Evolutionary conservation across 2,797 vertebrate genomes (phyloP).

Genomic region (Meriones psammophilus): DNA sequence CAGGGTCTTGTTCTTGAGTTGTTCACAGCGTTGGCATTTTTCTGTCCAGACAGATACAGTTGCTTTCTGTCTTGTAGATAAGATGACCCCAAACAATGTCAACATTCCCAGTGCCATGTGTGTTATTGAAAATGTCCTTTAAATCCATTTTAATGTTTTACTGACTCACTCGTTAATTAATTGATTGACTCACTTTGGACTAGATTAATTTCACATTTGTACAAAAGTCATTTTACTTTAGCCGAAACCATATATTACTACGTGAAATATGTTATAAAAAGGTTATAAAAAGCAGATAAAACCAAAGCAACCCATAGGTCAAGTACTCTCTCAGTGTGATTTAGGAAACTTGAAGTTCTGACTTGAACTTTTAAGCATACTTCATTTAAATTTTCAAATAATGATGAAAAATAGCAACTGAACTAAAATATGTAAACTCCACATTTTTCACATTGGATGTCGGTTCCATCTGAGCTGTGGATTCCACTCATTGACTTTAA

Average conservation of each 20-base stretch:
- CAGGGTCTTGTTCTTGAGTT: constrained; percentile 21
- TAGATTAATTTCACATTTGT: constrained; percentile 51
- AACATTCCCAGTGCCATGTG: neutral
- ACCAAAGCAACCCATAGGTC: neutral
- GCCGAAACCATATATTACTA: constrained; percentile 9
- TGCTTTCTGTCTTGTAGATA: constrained; percentile 3
- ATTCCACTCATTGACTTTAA: constrained; percentile 5
- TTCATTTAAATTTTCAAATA: constrained; percentile 40
- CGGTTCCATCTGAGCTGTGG: neutral
- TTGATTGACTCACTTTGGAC: neutral
- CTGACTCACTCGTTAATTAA: constrained; percentile 32
- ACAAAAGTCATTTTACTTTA: constrained; percentile 42
- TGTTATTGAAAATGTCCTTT: constrained; percentile 15
- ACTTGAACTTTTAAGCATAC: constrained; percentile 58
- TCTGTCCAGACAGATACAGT: neutral
- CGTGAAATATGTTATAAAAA: neutral
- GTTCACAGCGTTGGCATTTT: neutral
- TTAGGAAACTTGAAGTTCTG: constrained; percentile 60
- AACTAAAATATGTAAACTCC: constrained; percentile 25
- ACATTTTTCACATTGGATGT: neutral
- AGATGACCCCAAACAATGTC: neutral
- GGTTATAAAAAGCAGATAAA: constrained; percentile 25
- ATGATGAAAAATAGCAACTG: constrained; percentile 41
- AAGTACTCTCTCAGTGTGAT: neutral
- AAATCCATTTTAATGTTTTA: constrained; percentile 9